Evolutionary conservation across 2,888 invertebrate species (phyloP).

Genomic region (Steinernema hermaphroditum): DNA sequence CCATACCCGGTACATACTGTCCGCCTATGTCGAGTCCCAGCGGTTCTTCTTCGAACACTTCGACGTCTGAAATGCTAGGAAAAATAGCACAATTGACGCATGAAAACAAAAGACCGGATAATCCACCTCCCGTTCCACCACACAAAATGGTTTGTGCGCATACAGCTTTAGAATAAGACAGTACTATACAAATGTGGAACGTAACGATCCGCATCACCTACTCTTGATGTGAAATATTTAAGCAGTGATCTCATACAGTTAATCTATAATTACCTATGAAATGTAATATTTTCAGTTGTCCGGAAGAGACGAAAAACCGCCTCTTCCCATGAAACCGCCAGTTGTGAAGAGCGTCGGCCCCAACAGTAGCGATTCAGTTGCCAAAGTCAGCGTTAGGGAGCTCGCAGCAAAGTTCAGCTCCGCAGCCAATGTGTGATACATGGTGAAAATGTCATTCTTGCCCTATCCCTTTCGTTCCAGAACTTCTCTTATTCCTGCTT

Average conservation of each 20-base stretch:
- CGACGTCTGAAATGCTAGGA: background rate
- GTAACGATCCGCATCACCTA: too few relatives aligned
- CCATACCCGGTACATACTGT: background rate
- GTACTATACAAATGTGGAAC: too few relatives aligned
- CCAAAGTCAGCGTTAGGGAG: slow-evolving; percentile 43
- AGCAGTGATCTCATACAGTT: background rate
- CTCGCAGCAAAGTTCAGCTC: slow-evolving; percentile 46
- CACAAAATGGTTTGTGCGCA: slow-evolving; percentile 23
- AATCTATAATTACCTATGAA: background rate
- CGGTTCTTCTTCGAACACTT: slow-evolving; percentile 2
- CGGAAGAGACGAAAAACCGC: slow-evolving; percentile 32
- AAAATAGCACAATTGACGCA: background rate
- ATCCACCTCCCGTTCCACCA: slow-evolving; percentile 36
- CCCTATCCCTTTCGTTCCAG: background rate
- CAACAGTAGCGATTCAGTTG: background rate
- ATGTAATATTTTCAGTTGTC: background rate
- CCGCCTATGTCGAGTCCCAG: slow-evolving; percentile 24
- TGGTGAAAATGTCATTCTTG: background rate
- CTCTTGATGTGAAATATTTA: too few relatives aligned
- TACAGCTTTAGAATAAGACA: too few relatives aligned
- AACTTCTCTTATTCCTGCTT: background rate
- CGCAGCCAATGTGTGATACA: slow-evolving; percentile 32
- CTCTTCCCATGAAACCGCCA: slow-evolving; percentile 41
- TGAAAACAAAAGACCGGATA: slow-evolving; percentile 20
- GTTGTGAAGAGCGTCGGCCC: slow-evolving; percentile 17